Evolutionary conservation across 2,797 vertebrate genomes (phyloP).

Genomic region (Muscicapa striata): DNA sequence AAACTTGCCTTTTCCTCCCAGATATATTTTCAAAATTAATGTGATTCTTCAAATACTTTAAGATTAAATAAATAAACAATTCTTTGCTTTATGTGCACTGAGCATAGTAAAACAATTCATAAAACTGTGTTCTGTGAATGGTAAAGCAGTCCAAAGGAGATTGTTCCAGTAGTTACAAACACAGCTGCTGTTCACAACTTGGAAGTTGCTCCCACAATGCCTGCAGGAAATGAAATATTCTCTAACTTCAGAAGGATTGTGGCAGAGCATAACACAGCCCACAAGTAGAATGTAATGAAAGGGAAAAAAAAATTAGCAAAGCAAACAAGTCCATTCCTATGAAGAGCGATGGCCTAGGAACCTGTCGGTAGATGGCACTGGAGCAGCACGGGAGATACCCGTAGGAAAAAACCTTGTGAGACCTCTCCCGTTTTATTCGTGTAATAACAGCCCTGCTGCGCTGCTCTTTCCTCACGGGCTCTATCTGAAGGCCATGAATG

Average conservation of each 20-base stretch:
- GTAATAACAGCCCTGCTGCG: background rate
- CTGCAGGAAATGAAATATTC: background rate
- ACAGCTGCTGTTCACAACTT: background rate
- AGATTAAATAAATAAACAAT: background rate
- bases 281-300: background rate
- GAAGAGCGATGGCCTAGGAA: background rate
- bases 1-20: background rate
- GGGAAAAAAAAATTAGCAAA: background rate
- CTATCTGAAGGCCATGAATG: background rate
- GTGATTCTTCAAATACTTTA: background rate
- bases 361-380: constrained; percentile 28
- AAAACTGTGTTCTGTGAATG: background rate
- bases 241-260: background rate
- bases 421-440: background rate
- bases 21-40: background rate
- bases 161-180: background rate
- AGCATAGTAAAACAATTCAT: background rate
- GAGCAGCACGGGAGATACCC: background rate
- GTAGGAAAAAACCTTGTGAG: background rate
- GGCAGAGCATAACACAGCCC: background rate
- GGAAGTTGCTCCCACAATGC: background rate
- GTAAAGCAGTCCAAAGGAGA: background rate
- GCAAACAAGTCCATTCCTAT: background rate
- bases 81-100: background rate
- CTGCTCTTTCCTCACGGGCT: background rate